Base-by-base conservation (phyloP, 2,888 invertebrate genomes). In the Pediacus dermestoides region DNA sequence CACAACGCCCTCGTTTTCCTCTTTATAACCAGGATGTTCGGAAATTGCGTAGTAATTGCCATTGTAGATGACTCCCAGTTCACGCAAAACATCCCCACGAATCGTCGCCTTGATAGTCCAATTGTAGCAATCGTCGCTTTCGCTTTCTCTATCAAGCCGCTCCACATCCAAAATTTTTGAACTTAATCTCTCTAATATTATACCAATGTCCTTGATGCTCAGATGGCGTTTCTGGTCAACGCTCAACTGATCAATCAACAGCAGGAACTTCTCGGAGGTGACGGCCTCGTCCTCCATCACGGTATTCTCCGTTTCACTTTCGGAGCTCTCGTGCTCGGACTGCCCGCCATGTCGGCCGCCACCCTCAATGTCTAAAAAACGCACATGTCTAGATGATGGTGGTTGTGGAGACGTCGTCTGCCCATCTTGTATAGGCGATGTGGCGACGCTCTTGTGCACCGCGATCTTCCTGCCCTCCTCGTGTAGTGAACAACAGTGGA, bases 21-120 rank as follows among this genome's bases (percentile, higher is more conserved):
- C 88, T 72, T 87, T 87, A 74, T 92, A 92, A 41, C 90, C 91
- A 39, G 93, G 92, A 71, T 93, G 92, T 71, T 93, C 92, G 63
- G 89, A 89, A 68, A 93, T 91, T 56, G 90, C 89, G 73, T 93
- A 93, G 72, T 91, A 93, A 74, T 91, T 92, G 48, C 91, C 91
- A 72, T 92, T 91, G 74, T 93, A 93, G 66, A 93, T 89, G 57
- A 93, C 89, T 48, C 93, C 93, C 48, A 93, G 76, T 71, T 93
- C 92, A 40, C 91, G 78, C 60, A 93, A 73, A 58, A 89, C 88
- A 71, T 92, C 91, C 34, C 93, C 93, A 46, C 90, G 78, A 66
- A 93, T 92, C 58, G 91, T 88, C 60, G 93, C 93, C 72, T 91
- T 92, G 74, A 93, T 93, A 70, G 92, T 92, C 93, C 93, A 93